These are phyloP conservation scores for Chromis chromis DNA, from an alignment of 2,797 vertebrate species.

Conservation along the genomic window DNA sequence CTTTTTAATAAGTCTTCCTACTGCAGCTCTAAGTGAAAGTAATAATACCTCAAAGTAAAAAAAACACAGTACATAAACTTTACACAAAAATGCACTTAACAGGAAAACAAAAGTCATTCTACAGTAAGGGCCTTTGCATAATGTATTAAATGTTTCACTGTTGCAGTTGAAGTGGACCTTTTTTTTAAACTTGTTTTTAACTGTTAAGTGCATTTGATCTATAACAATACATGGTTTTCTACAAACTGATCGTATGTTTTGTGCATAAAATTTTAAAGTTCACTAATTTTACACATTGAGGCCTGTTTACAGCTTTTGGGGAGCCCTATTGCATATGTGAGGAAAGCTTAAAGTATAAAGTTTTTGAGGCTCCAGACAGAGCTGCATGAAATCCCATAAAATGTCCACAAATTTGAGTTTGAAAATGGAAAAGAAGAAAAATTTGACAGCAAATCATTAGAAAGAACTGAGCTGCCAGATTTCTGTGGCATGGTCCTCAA, in stretches of 20 bases:
- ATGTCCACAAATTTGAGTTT: neutral
- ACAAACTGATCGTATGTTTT: neutral
- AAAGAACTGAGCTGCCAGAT: neutral
- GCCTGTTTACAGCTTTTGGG: neutral
- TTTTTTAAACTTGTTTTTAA: neutral
- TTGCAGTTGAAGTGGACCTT: neutral
- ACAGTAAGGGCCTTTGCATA: no score
- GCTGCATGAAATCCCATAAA: neutral
- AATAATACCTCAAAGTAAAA: neutral
- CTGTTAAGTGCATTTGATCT: neutral
- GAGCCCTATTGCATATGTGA: neutral
- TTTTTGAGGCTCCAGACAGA: neutral
- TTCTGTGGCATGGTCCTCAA: no score
- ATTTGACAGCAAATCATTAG: neutral
- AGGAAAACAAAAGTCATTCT: no score
- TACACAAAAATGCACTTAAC: neutral
- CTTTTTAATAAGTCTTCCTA: no score
- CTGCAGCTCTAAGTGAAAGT: slow-evolving; percentile 1
- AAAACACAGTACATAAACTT: neutral
- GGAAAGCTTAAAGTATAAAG: neutral
- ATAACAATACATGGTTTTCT: neutral
- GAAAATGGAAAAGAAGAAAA: neutral
- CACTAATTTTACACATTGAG: neutral
- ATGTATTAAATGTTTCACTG: no score
- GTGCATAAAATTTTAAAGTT: neutral